Base-by-base conservation (phyloP, 2,888 invertebrate genomes). In the Polydrusus tereticollis region DNA sequence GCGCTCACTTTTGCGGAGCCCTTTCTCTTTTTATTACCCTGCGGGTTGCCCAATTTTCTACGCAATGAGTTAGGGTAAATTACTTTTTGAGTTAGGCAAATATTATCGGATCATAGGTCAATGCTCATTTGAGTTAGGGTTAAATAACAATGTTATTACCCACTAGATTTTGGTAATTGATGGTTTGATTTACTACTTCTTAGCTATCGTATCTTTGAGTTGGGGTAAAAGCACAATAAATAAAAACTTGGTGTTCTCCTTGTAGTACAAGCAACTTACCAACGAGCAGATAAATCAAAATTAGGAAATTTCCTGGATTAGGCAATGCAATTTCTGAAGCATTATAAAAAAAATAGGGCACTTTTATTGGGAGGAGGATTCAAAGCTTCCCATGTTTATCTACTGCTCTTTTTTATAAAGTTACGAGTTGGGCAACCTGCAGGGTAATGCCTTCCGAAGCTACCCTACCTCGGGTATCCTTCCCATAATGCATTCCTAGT, bases 401-500 rank as follows among this genome's bases (percentile, higher is more conserved):
- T n/a, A 12, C 1, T 36, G n/a, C n/a, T n/a, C 1, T n/a, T 6
- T n/a, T 2, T 14, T 16, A 6, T 1, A 16, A 2, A 0, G 8
- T 47, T 47, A n/a, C 12, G 2, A 50, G 6, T 50, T 50, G 26
- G 50, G 26, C 26, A 50, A 50, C 50, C 8, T 26, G 4, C 14
- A 14, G 50, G 26, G 26, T 50, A 50, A 1, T 50, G 14, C 26
- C 50, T 50, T 26, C 29, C 26, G 55, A 33, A 64, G 26, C 47
- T 43, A 59, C 36, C 29, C 55, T 2, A 29, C 2, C 4, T 12
- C 20, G 50, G 66, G 64, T 41, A 43, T 63, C 50, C 59, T 65
- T 73, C 65, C 50, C 60, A 65, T n/a, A n/a, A 41, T 64, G 72
- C 72, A 73, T 73, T 73, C 72, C 72, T 67, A 58, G 29, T 47